phyloP scores from a whole-genome alignment of 2,888 invertebrate species.

The Caenorhabditis wallacei region DNA sequence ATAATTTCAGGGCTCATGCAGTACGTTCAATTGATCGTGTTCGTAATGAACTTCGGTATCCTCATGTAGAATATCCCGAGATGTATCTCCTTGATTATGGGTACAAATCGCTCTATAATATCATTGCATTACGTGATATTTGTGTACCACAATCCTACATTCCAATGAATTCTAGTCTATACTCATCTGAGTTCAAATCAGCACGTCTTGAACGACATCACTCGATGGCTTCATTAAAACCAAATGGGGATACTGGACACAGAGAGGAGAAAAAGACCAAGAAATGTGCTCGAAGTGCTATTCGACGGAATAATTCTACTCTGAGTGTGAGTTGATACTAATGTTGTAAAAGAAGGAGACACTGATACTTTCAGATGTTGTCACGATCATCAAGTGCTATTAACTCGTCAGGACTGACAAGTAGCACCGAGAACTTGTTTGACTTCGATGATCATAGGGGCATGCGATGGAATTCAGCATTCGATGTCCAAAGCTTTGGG shows the following conservation, averaged over 20 bases:
- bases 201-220: conserved; percentile 54
- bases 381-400: conserved; percentile 34
- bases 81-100: conserved; percentile 94
- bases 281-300: conserved; percentile 29
- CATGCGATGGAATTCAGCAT: conserved; percentile 44
- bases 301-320: conserved; percentile 47
- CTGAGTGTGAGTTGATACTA: conserved; percentile 34
- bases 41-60: conserved; percentile 88
- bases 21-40: conserved; percentile 91
- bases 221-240: conserved; percentile 55
- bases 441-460: conserved; percentile 15
- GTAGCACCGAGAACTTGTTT: conserved; percentile 17
- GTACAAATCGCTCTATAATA: conserved; percentile 88
- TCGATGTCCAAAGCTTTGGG: conserved; percentile 39
- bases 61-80: conserved; percentile 91
- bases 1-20: conserved; percentile 86
- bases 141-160: conserved; percentile 68
- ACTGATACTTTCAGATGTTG: conserved; percentile 39
- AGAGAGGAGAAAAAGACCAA: conserved; percentile 35
- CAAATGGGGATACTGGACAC: conserved; percentile 46
- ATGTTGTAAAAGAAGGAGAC: neutral
- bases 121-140: conserved; percentile 49
- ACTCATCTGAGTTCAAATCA: conserved; percentile 46
- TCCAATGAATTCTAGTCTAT: conserved; percentile 66
- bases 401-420: conserved; percentile 5